Base-by-base conservation (phyloP, 2,113 vertebrate genomes). In the Tyrannus savana region DNA sequence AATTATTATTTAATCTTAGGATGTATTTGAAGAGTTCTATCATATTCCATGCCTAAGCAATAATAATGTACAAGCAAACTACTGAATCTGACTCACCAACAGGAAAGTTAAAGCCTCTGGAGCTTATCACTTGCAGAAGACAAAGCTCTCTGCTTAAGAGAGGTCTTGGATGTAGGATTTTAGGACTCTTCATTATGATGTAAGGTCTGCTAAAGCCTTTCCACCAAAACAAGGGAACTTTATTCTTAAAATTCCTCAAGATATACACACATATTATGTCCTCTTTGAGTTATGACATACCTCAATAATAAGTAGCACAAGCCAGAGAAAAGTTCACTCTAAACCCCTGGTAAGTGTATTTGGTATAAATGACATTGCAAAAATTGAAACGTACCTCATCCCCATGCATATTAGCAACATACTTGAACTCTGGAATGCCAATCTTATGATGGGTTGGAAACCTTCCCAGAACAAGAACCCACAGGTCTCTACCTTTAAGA, bases 361-460 rank as follows among this genome's bases (percentile, higher is more conserved):
- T 58, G 50, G 60, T 82, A 87, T 41, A 93, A 92, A 94, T n/a
- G 66, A 98, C 90, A 93, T 31, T 55, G 79, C 89, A 95, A 96
- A 94, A 90, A 68, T 68, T 63, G 84, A 83, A 76, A 97, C 98
- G 44, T 98, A 99, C 99, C 99, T 99, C 99, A 92, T 99, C 98
- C 92, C 99, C 99, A 94, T 99, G 99, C 98, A 99, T 99, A 96
- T 99, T 99, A 50, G 96, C 99, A 98, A 99, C 98, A 88, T 99
- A 99, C 96, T 99, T 99, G 97, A 99, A 99, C 84, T 99, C 99
- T 14, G 99, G 99, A 97, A 99, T 98, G 93, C 99, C 98, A 69
- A 99, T 96, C 75, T 94, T 98, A 98, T 99, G 99, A 50, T 95
- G 96, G 28, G 68, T 97, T 97, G 99, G 98, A 94, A 95, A 98